Evolutionary conservation across 2,113 vertebrate species (phyloP).

Genomic region (Sorex araneus): DNA sequence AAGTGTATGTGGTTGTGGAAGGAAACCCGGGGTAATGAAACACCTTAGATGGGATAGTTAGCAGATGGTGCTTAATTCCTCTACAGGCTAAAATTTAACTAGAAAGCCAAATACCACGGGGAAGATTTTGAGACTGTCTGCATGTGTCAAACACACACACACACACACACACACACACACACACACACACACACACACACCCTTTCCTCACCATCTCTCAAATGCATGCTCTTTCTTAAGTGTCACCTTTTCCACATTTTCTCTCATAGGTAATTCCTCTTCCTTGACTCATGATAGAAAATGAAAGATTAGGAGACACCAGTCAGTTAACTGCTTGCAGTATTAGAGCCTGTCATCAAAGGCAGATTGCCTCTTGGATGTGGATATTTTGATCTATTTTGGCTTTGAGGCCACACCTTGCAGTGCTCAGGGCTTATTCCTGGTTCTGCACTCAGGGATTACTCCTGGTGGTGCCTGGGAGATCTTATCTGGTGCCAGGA

Average conservation of each 20-base stretch:
- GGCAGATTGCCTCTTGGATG: background rate
- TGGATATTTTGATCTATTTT: background rate
- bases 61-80: constrained; percentile 34
- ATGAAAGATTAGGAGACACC: background rate
- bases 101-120: constrained; percentile 30
- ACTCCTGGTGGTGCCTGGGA: too few relatives aligned
- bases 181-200: background rate
- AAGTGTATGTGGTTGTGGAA: background rate
- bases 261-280: background rate
- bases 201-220: background rate
- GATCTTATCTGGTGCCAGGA: too few relatives aligned
- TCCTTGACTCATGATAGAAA: constrained; percentile 24
- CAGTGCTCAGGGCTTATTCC: too few relatives aligned
- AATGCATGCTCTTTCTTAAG: background rate
- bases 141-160: background rate
- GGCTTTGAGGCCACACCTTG: too few relatives aligned
- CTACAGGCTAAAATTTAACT: constrained; percentile 6
- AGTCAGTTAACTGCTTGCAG: background rate
- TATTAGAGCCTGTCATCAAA: background rate
- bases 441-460: too few relatives aligned
- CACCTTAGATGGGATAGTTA: background rate
- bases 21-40: background rate
- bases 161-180: background rate
- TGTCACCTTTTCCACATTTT: background rate
- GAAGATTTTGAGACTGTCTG: background rate